Conservation (phyloP, 2,113 vertebrate genomes). For the Mus pahari region DNA sequence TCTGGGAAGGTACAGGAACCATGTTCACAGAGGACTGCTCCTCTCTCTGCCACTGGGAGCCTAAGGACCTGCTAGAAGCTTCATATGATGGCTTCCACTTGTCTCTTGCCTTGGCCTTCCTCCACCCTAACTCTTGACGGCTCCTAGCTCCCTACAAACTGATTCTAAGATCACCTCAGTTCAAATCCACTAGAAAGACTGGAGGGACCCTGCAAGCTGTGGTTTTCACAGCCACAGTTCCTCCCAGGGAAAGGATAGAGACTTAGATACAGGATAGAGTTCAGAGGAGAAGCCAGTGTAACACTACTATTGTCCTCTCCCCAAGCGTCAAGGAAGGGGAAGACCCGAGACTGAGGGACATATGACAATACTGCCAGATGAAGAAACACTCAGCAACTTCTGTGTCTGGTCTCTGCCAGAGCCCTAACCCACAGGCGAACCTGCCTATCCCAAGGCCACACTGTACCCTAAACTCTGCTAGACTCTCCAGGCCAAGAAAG, state of each 20-base stretch:
- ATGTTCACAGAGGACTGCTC: background rate
- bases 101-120: background rate
- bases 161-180: background rate
- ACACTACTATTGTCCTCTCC: background rate
- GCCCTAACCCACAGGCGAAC: rapidly evolving
- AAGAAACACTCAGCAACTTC: background rate
- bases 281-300: background rate
- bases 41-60: background rate
- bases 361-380: background rate
- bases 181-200: background rate
- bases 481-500: background rate
- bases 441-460: background rate
- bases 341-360: rapidly evolving
- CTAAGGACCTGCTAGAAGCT: background rate
- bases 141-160: background rate
- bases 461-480: too few relatives aligned
- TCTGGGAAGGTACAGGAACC: background rate
- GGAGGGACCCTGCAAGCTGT: background rate
- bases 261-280: too few relatives aligned
- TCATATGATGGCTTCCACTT: background rate
- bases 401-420: background rate
- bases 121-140: background rate
- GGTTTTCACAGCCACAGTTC: rapidly evolving
- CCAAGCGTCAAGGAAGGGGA: background rate
- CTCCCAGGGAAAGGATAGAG: background rate